A percentile compares a stretch with the other conserved stretches of the same genome.
Conservation (phyloP, 2,797 vertebrate genomes). For the Falco naumanni region DNA sequence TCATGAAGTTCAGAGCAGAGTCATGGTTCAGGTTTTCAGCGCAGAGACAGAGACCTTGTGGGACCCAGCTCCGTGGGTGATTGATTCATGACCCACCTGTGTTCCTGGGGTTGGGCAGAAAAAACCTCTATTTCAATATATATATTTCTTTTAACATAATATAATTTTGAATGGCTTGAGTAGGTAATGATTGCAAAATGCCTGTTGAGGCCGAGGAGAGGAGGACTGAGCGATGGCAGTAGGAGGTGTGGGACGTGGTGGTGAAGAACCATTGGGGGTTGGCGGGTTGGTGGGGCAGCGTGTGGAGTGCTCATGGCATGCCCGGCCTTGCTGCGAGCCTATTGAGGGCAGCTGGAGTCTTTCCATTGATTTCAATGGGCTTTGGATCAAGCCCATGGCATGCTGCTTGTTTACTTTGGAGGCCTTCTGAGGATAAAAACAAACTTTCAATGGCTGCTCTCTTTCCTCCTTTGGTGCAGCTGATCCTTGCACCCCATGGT, state of each 20-base stretch:
- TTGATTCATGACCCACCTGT: fast-evolving
- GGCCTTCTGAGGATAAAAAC: neutral
- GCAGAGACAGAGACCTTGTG: neutral
- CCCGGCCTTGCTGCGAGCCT: neutral
- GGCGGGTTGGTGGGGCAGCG: neutral
- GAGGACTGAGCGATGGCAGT: neutral
- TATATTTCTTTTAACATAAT: neutral
- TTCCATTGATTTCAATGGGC: neutral
- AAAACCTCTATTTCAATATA: neutral
- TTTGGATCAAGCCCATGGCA: conserved; percentile 13
- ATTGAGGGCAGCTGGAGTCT: conserved; percentile 18
- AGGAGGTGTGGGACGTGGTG: neutral
- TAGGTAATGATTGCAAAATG: neutral
- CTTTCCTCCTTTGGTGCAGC: neutral
- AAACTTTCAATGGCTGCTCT: conserved; percentile 10
- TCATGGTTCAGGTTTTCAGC: neutral
- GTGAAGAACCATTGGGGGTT: fast-evolving
- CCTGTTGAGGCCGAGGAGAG: neutral
- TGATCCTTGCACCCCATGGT: neutral
- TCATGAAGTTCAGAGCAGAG: neutral
- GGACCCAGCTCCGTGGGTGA: fast-evolving
- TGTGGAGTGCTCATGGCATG: neutral
- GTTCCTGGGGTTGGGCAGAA: fast-evolving
- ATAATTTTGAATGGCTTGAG: neutral
- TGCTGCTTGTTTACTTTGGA: conserved; percentile 59